phyloP scores from a whole-genome alignment of 1,140 invertebrate genomes.

The Thaumatotibia leucotreta region DNA sequence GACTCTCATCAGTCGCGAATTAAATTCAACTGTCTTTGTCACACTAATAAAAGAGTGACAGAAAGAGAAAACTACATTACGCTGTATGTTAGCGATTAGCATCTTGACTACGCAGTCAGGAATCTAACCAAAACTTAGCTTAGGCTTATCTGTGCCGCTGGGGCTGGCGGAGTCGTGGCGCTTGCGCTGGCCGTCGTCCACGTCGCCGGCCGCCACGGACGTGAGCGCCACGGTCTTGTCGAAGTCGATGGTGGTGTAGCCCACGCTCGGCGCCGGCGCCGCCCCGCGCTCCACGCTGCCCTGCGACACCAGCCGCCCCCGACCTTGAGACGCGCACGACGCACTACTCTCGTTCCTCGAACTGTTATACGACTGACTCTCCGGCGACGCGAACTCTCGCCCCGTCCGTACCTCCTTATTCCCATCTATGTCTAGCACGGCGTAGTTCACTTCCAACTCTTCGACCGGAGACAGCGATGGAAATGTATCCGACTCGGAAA shows the following conservation, averaged over 20 bases:
- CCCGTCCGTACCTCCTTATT: slow-evolving; percentile 47
- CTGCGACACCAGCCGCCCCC: slow-evolving; percentile 47
- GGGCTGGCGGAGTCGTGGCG: slow-evolving; percentile 66
- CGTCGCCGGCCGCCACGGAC: slow-evolving; percentile 64
- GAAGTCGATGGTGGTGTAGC: slow-evolving; percentile 96
- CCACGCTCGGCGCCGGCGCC: slow-evolving; percentile 78
- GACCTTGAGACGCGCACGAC: slow-evolving; percentile 43
- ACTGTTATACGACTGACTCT: slow-evolving; percentile 56
- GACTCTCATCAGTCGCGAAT: too few relatives aligned
- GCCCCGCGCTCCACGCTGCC: slow-evolving; percentile 69
- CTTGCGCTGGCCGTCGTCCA: slow-evolving; percentile 59
- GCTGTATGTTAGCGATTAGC: too few relatives aligned
- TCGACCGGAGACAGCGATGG: slow-evolving; percentile 67
- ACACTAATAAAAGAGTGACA: too few relatives aligned
- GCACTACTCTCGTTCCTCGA: slow-evolving; percentile 50
- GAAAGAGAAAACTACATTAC: too few relatives aligned
- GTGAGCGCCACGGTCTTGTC: slow-evolving; percentile 93
- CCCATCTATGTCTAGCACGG: slow-evolving; percentile 83
- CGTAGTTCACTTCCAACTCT: slow-evolving; percentile 84
- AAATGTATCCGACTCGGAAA: slow-evolving; percentile 70
- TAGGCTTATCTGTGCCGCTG: slow-evolving; percentile 39
- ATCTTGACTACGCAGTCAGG: too few relatives aligned
- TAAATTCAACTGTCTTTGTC: too few relatives aligned
- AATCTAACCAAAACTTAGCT: slow-evolving; percentile 16
- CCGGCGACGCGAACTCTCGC: slow-evolving; percentile 48